Percentiles rank a stretch among this genome's conserved stretches.
Conservation (phyloP, 1,140 invertebrate species). For the Drosophila dunni region DNA sequence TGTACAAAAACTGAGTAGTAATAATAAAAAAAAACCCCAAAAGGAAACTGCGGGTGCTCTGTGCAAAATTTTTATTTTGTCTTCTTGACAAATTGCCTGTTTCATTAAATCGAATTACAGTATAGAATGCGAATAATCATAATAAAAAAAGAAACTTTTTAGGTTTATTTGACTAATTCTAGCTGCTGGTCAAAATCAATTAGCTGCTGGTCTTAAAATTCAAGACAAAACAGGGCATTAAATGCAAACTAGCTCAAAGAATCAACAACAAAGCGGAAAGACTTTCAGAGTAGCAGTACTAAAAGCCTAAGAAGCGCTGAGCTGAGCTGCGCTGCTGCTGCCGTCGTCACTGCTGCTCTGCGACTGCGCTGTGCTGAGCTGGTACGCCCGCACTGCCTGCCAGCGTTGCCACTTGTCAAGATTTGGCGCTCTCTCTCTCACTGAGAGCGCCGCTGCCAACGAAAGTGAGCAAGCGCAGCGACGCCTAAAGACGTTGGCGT, state of each 20-base stretch:
- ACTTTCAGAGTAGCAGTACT: constrained; percentile 21
- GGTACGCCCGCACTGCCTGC: constrained; percentile 47
- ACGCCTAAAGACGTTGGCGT: constrained; percentile 16
- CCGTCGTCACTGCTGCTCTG: constrained; percentile 17
- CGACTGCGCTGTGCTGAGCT: constrained; percentile 31
- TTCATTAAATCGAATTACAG: constrained; percentile 45
- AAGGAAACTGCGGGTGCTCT: constrained; percentile 36
- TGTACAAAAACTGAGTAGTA: constrained; percentile 10
- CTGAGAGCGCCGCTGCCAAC: constrained; percentile 39
- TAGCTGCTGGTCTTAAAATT: constrained; percentile 51
- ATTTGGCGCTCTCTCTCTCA: constrained; percentile 13
- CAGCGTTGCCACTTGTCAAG: constrained; percentile 8
- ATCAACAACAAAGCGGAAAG: constrained; percentile 38
- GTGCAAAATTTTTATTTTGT: constrained; percentile 6
- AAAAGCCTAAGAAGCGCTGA: constrained; percentile 32
- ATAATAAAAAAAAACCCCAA: constrained; percentile 20
- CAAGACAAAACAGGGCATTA: constrained; percentile 17
- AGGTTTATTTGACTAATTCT: constrained; percentile 21
- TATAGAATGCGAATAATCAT: constrained; percentile 32
- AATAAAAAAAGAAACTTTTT: constrained; percentile 3
- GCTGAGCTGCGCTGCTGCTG: not conserved
- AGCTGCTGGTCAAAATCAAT: constrained; percentile 49
- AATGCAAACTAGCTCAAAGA: constrained; percentile 41
- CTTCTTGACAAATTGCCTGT: constrained; percentile 51
- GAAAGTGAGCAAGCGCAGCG: constrained; percentile 63